Evolutionary conservation across 1,140 invertebrate species (phyloP), one percentile per base, ranked within the genome.

Genomic region (Atopsyche davidsoni): DNA sequence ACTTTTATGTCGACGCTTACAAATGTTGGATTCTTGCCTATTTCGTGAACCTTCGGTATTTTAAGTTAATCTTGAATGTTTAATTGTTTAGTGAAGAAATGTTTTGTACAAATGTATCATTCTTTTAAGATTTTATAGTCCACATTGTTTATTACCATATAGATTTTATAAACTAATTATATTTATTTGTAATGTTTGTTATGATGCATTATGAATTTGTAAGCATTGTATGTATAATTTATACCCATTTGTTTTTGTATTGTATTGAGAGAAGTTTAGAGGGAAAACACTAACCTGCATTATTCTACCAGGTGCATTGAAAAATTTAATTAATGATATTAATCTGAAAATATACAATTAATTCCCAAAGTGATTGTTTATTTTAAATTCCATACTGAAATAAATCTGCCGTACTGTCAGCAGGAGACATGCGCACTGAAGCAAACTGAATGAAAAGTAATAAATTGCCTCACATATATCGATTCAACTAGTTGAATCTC

Each of bases 61-160:
- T 18, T 17, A 7, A 39, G 10, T 41, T 51, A 51, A 32, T 51
- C 21, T 51, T 22, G 32, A 21, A 41, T 40, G 38, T 49, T 39
- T 41, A 40, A 44, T 25, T 51, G 38, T 28, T 55, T 51, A 46
- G 49, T 38, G 40, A 44, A 24, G 32, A 52, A 46, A 44, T 50
- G 36, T 58, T 58, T 58, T 58, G 56, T 58, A 58, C 56, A 58
- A 58, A 58, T 54, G 41, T 53, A 54, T 51, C 45, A 50, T 58
- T 44, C 41, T 54, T 48, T 50, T 57, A 57, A 49, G 55, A 50
- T 35, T 52, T 46, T 58, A 54, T 51, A 58, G 51, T 58, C 51
- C 46, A 58, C 38, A 53, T 53, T 53, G 55, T 57, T 57, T 54
- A 58, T 54, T 58, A 58, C 56, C 56, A 51, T 46, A 50, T 58